These are phyloP conservation scores for Papilio polytes DNA, from an alignment of 1,140 invertebrate species.

Conservation along the genomic window DNA sequence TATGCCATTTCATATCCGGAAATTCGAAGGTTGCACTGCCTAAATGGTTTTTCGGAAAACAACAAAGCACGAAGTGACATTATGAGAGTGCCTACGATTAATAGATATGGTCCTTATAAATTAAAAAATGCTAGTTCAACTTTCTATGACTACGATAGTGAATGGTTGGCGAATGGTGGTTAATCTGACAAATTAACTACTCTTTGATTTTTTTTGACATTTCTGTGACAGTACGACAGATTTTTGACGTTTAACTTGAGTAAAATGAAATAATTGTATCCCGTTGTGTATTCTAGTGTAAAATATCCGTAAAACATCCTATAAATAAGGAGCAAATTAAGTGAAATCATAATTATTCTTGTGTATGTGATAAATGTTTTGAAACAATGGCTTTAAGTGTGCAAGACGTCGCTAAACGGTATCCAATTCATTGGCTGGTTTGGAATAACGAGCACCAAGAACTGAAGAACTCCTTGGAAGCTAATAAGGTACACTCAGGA, in stretches of 20 bases:
- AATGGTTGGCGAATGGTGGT: background rate
- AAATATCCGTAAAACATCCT: slow-evolving; percentile 10
- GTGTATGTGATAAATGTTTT: slow-evolving; percentile 49
- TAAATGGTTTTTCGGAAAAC: background rate
- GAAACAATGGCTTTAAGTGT: slow-evolving; percentile 65
- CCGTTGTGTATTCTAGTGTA: slow-evolving; percentile 7
- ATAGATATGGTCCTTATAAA: background rate
- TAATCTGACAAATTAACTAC: background rate
- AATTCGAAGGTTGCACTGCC: background rate
- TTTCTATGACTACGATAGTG: background rate
- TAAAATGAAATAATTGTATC: background rate
- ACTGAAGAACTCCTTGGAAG: slow-evolving; percentile 56
- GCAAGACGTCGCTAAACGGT: slow-evolving; percentile 66
- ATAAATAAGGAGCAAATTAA: background rate
- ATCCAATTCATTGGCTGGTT: slow-evolving; percentile 76
- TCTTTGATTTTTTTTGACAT: background rate
- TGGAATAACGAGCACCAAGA: slow-evolving; percentile 74
- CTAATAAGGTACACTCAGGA: slow-evolving; percentile 57
- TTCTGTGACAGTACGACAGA: background rate
- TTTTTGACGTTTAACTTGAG: slow-evolving; percentile 3
- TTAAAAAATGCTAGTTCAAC: background rate
- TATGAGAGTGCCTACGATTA: background rate
- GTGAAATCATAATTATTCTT: background rate
- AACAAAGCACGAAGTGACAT: background rate
- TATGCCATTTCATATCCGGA: background rate